These are phyloP conservation scores for Apodemia mormo DNA, from an alignment of 2,888 invertebrate genomes.

Conservation along the genomic window DNA sequence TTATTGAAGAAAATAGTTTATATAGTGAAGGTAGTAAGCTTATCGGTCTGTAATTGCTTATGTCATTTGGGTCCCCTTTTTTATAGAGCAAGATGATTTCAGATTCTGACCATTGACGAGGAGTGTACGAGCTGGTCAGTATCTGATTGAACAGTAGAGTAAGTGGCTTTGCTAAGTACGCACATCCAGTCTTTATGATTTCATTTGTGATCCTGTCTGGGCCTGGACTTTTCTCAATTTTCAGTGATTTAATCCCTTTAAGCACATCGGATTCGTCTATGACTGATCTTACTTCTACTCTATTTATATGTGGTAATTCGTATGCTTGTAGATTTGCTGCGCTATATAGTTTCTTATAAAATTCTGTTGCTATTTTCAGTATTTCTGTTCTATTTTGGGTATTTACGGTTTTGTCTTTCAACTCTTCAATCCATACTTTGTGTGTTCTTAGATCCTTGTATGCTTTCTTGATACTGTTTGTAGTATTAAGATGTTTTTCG, in stretches of 20 bases:
- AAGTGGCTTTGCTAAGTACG: background rate
- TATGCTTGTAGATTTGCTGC: background rate
- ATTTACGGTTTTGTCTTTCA: background rate
- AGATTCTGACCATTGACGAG: slow-evolving; percentile 21
- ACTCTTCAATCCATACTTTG: background rate
- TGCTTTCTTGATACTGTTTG: background rate
- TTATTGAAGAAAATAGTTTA: slow-evolving; percentile 23
- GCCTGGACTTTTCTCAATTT: background rate
- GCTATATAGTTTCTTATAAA: background rate
- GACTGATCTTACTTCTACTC: background rate
- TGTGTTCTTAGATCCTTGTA: background rate
- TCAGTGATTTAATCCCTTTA: background rate
- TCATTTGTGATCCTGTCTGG: background rate
- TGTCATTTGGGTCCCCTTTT: slow-evolving; percentile 25
- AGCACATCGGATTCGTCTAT: background rate
- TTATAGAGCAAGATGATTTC: slow-evolving; percentile 25
- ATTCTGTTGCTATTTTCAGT: background rate
- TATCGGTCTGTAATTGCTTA: background rate
- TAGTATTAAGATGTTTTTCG: background rate
- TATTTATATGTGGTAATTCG: background rate
- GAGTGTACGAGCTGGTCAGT: slow-evolving; percentile 3
- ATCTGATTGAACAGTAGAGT: slow-evolving; percentile 23
- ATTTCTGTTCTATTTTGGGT: too few relatives aligned
- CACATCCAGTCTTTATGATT: background rate
- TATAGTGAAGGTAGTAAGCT: slow-evolving; percentile 12